Conservation (phyloP, 37 sponge, comb jelly and placozoan genomes). For the Axinella damicornis region DNA sequence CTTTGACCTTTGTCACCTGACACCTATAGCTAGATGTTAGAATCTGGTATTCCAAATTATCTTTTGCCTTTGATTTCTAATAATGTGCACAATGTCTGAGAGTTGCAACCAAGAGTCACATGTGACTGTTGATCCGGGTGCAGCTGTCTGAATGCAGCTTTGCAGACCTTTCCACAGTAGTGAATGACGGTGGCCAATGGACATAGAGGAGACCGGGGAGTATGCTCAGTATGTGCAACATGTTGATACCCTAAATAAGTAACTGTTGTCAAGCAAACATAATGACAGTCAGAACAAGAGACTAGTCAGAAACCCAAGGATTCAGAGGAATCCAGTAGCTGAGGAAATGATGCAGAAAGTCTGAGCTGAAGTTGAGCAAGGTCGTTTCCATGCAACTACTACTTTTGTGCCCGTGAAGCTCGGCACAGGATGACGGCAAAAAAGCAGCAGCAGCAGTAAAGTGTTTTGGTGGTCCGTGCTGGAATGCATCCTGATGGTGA, state of each 20-base stretch:
- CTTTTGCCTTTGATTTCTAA: too few relatives aligned
- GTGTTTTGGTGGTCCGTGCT: slow-evolving; percentile 68
- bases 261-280: slow-evolving; percentile 11
- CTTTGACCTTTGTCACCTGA: too few relatives aligned
- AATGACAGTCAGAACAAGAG: slow-evolving; percentile 28
- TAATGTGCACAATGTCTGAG: too few relatives aligned
- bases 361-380: slow-evolving; percentile 30
- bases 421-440: slow-evolving; percentile 70
- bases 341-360: not conserved
- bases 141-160: too few relatives aligned
- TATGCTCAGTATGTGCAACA: slow-evolving; percentile 71
- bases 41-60: too few relatives aligned
- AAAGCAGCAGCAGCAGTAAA: slow-evolving; percentile 30
- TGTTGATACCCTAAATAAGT: slow-evolving; percentile 61
- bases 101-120: too few relatives aligned
- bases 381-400: slow-evolving; percentile 44
- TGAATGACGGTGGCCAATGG: not conserved
- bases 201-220: slow-evolving; percentile 50
- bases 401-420: slow-evolving; percentile 61
- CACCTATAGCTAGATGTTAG: too few relatives aligned
- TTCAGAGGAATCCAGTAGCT: too few relatives aligned
- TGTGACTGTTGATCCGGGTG: too few relatives aligned
- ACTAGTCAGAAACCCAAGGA: not conserved
- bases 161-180: too few relatives aligned
- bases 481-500: slow-evolving; percentile 42